Evolutionary conservation across 1,140 invertebrate species (phyloP), one percentile per base, ranked within the genome.

Genomic region (Papilio xuthus): DNA sequence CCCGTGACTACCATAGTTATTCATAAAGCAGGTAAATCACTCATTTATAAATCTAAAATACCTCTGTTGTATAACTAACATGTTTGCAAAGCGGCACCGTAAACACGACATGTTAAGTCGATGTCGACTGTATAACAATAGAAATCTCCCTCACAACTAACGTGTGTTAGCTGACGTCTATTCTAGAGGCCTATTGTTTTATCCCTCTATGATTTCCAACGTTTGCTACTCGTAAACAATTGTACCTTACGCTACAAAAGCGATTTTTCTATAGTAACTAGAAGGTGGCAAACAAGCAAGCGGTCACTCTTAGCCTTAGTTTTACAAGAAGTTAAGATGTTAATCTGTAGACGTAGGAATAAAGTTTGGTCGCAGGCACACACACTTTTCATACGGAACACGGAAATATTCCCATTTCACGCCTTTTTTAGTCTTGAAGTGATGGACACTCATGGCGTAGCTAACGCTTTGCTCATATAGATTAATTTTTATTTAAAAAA

Each of bases 61-160:
- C 60, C 26, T 67, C 60, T 67, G 60, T 23, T 60, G 20, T 67
- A 23, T 67, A 13, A 32, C 60, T 67, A 67, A 67, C 60, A 67
- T 67, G 32, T 67, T 67, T 67, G 60, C 60, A 67, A 67, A 67
- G 60, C 60, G 60, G 10, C 60, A 67, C 60, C 37, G 71, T 73
- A 44, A 28, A 63, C 74, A 76, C 37, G 74, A 23, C 37, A 56
- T 63, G 56, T 76, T 76, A 41, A 56, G 53, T 76, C 50, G 56
- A n/a, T 76, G 32, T 76, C 32, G 32, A 56, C 56, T 76, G 3
- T 44, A 37, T 20, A 76, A 76, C 74, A 76, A 76, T 76, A 63
- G 56, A 60, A 60, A 20, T n/a, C 72, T 32, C 32, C 53, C 15
- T 63, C 60, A 63, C 74, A 76, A 76, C 53, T 63, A 20, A 63